phyloP scores from a whole-genome alignment of 2,113 vertebrate species.

The Oreochromis tanganicae region DNA sequence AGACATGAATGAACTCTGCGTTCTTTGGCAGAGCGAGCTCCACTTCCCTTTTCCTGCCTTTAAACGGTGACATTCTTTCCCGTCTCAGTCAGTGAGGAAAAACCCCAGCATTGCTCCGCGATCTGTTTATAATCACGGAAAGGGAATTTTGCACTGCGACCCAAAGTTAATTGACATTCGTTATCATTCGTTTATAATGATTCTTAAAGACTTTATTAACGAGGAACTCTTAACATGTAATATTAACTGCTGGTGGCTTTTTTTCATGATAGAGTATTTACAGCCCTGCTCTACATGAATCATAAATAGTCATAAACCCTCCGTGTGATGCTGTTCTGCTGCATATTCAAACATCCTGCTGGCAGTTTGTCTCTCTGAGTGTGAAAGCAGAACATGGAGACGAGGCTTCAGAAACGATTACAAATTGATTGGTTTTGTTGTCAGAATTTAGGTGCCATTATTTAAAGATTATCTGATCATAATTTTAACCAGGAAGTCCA shows the following conservation, averaged over 20 bases:
- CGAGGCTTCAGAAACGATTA: background rate
- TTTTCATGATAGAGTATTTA: background rate
- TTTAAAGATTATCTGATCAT: background rate
- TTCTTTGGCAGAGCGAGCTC: constrained; percentile 17
- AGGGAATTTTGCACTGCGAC: accelerated
- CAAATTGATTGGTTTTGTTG: background rate
- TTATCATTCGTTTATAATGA: background rate
- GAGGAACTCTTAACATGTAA: background rate
- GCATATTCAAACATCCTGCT: background rate
- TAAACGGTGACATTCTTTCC: constrained; percentile 15
- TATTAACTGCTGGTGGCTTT: background rate
- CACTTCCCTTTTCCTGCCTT: constrained; percentile 45
- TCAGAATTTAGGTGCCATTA: background rate
- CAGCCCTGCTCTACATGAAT: background rate
- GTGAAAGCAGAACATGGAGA: background rate
- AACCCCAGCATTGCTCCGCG: background rate
- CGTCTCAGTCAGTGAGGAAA: background rate
- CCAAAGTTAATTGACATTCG: background rate
- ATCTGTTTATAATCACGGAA: background rate
- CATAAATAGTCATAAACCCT: background rate
- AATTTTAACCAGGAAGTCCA: background rate
- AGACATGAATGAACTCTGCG: background rate
- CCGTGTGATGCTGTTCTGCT: background rate
- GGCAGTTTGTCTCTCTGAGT: background rate
- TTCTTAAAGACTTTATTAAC: background rate